These are phyloP conservation scores for Platycheirus albimanus DNA, from an alignment of 2,888 invertebrate genomes.

Conservation along the genomic window DNA sequence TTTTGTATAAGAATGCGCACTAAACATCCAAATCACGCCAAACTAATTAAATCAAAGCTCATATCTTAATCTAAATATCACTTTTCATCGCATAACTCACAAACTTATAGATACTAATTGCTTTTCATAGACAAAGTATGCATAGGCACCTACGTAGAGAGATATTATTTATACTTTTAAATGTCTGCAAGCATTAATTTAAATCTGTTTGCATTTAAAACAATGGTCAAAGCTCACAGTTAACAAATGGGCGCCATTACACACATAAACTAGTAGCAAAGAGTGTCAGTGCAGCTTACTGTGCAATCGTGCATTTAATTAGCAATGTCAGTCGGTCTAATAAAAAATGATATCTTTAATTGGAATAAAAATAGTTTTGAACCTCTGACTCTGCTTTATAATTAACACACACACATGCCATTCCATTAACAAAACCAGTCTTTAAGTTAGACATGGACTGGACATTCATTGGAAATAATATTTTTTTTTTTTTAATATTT, in stretches of 20 bases:
- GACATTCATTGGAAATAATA: too few species aligned
- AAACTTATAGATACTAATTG: slow-evolving; percentile 10
- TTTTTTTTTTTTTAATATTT: too few species aligned
- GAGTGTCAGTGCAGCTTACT: slow-evolving; percentile 4
- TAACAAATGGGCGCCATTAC: slow-evolving; percentile 13
- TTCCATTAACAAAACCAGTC: slow-evolving; percentile 13
- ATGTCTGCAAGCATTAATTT: slow-evolving; percentile 6
- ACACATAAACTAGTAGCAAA: neutral
- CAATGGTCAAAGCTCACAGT: slow-evolving; percentile 14
- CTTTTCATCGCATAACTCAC: slow-evolving; percentile 5
- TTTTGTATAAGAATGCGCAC: too few species aligned
- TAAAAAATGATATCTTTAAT: slow-evolving; percentile 23
- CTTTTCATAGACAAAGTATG: neutral
- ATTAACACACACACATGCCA: neutral
- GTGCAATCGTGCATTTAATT: slow-evolving; percentile 25
- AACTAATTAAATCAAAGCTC: slow-evolving; percentile 25
- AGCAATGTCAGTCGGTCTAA: slow-evolving; percentile 20
- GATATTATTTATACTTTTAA: neutral
- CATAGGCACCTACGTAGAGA: neutral
- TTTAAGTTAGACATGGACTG: too few species aligned
- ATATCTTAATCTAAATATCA: neutral
- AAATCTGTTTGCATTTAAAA: slow-evolving; percentile 2
- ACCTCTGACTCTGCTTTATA: slow-evolving; percentile 3
- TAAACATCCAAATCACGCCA: neutral
- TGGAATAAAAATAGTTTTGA: slow-evolving; percentile 20